Evolutionary conservation across 2,797 vertebrate genomes (phyloP).

Genomic region (Xenops minutus): DNA sequence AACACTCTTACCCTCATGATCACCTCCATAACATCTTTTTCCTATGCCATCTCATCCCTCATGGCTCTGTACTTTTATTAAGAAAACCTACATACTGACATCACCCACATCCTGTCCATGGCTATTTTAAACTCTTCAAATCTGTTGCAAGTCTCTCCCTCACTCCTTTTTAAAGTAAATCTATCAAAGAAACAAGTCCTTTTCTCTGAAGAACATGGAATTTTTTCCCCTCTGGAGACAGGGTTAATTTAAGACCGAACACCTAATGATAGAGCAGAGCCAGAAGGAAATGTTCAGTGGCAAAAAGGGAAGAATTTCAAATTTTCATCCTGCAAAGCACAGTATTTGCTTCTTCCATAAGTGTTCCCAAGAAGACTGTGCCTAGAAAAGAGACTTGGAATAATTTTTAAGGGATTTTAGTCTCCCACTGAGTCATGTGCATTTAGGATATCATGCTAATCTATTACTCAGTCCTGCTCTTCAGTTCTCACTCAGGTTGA

Average conservation of each 20-base stretch:
- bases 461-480: not conserved
- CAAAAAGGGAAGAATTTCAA: not conserved
- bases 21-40: not conserved
- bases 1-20: not conserved
- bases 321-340: not conserved
- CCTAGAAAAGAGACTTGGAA: not conserved
- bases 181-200: not conserved
- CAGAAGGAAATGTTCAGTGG: not conserved
- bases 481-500: not conserved
- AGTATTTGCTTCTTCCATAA: not conserved
- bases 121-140: not conserved
- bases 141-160: not conserved
- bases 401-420: not conserved
- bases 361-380: not conserved
- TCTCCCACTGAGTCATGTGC: not conserved
- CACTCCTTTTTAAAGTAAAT: not conserved
- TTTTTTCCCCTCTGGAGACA: not conserved
- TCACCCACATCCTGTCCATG: not conserved
- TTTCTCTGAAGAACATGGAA: not conserved
- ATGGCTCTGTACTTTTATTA: not conserved
- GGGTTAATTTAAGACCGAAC: not conserved
- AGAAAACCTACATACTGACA: not conserved
- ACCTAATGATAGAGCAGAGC: not conserved
- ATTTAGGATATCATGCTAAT: not conserved
- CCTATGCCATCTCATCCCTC: not conserved